Conservation (phyloP, 2,113 vertebrate genomes). For the Donacobius atricapilla region DNA sequence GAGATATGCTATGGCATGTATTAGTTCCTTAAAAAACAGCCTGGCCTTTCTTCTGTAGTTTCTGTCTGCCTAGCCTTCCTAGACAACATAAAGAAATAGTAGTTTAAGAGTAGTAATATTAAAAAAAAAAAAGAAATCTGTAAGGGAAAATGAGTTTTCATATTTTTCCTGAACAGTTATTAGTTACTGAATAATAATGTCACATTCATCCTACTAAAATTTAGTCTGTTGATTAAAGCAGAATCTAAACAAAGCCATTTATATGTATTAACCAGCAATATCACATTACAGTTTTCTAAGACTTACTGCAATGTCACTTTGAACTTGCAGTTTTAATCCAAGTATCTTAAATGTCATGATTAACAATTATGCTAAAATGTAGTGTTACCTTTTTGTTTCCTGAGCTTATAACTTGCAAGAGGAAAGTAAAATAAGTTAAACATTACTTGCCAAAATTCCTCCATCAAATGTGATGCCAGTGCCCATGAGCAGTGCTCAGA, state of each 20-base stretch:
- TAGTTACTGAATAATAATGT: background rate
- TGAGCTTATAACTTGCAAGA: background rate
- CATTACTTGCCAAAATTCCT: background rate
- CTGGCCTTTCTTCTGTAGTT: background rate
- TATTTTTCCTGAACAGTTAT: background rate
- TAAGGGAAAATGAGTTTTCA: background rate
- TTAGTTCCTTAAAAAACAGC: background rate
- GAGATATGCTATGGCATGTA: background rate
- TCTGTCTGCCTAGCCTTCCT: background rate
- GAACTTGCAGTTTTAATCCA: background rate
- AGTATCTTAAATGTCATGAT: background rate
- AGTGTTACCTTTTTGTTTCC: background rate
- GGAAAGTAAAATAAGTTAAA: background rate
- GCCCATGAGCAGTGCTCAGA: rapidly evolving
- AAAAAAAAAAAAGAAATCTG: no score
- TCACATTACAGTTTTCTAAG: background rate
- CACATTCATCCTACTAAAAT: background rate
- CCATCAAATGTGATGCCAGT: background rate
- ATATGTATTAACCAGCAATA: background rate
- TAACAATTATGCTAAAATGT: background rate
- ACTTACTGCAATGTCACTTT: background rate
- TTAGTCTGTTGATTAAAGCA: background rate
- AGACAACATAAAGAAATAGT: background rate
- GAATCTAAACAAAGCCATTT: background rate
- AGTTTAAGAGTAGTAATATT: background rate